These are phyloP conservation scores for Chaenogobius annularis DNA, from an alignment of 2,113 vertebrate species.

Conservation along the genomic window DNA sequence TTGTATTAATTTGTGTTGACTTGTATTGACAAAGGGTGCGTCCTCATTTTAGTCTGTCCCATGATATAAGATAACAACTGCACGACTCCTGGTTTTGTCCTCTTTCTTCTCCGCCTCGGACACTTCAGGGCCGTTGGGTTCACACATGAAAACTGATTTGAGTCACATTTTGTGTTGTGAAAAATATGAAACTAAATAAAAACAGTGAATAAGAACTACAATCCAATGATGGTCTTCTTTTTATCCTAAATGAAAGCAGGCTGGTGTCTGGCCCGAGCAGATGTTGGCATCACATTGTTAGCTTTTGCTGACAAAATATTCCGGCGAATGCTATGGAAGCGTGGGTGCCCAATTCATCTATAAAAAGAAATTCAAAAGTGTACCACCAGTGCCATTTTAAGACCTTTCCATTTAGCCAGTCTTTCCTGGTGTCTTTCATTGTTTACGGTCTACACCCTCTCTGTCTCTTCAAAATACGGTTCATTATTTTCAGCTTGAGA, in stretches of 20 bases:
- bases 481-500: slow-evolving; percentile 65
- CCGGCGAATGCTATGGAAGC: slow-evolving; percentile 13
- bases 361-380: slow-evolving; percentile 12
- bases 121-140: too few relatives aligned
- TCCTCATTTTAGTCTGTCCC: too few relatives aligned
- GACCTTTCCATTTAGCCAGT: slow-evolving; percentile 57
- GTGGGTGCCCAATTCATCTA: slow-evolving; percentile 18
- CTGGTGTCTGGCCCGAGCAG: slow-evolving; percentile 45
- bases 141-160: too few relatives aligned
- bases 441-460: slow-evolving; percentile 62
- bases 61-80: too few relatives aligned
- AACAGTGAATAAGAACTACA: neutral
- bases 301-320: slow-evolving; percentile 11
- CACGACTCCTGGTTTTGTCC: too few relatives aligned
- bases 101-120: too few relatives aligned
- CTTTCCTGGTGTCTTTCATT: slow-evolving; percentile 55
- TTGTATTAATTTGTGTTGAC: too few relatives aligned
- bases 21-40: too few relatives aligned
- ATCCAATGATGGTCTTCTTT: neutral
- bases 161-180: too few relatives aligned
- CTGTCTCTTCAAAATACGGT: slow-evolving; percentile 53
- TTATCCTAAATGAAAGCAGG: slow-evolving; percentile 55
- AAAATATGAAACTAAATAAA: too few relatives aligned
- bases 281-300: slow-evolving; percentile 39
- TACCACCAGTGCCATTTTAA: slow-evolving; percentile 33